phyloP scores from a whole-genome alignment of 2,888 invertebrate genomes.

The Belgica antarctica region DNA sequence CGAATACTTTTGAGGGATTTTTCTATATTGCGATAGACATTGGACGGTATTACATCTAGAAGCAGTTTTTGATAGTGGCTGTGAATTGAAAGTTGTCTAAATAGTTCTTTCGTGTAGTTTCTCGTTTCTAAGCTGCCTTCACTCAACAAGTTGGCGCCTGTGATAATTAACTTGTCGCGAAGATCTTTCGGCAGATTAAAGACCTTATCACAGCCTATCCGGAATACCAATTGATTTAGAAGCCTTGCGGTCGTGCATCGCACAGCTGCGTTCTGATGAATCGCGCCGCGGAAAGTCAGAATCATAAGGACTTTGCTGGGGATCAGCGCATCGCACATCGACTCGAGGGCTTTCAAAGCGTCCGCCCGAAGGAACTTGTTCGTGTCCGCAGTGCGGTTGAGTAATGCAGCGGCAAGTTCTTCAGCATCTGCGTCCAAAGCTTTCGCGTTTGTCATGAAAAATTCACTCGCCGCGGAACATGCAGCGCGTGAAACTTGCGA shows the following conservation, averaged over 20 bases:
- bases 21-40: conserved; percentile 77
- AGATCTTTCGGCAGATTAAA: conserved; percentile 73
- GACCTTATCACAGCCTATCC: conserved; percentile 69
- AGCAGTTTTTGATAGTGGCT: conserved; percentile 72
- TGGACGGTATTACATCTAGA: conserved; percentile 74
- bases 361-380: conserved; percentile 90
- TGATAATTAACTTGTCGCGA: conserved; percentile 73
- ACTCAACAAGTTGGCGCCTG: conserved; percentile 77
- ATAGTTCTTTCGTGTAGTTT: conserved; percentile 74
- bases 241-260: conserved; percentile 80
- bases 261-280: conserved; percentile 84
- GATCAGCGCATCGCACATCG: conserved; percentile 75
- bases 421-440: conserved; percentile 75
- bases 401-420: conserved; percentile 73
- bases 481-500: conserved; percentile 91
- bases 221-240: conserved; percentile 68
- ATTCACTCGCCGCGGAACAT: conserved; percentile 75
- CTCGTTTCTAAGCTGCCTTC: conserved; percentile 87
- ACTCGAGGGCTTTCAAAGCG: conserved; percentile 69
- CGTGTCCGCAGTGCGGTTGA: conserved; percentile 89
- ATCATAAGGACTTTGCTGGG: conserved; percentile 67
- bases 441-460: conserved; percentile 67
- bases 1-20: conserved; percentile 64
- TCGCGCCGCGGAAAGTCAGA: conserved; percentile 67
- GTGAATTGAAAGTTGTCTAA: conserved; percentile 70